Evolutionary conservation across 1,140 invertebrate species (phyloP).

Genomic region (Bathynomus jamesi): DNA sequence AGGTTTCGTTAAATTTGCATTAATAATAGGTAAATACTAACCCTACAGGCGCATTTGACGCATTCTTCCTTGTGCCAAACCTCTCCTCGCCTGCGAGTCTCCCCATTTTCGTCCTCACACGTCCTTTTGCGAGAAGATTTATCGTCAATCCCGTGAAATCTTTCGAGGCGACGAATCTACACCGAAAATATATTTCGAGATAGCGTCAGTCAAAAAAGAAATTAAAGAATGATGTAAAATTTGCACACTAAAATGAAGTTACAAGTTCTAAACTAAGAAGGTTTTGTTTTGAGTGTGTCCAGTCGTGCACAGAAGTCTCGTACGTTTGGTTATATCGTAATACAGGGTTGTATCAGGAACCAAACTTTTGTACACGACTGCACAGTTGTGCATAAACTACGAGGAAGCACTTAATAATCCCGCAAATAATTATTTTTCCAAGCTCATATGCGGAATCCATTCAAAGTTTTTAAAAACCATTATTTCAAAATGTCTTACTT

Average conservation of each 20-base stretch:
- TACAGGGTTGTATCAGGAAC: neutral
- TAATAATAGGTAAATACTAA: slow-evolving; percentile 9
- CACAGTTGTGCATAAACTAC: neutral
- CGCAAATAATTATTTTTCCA: neutral
- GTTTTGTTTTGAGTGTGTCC: neutral
- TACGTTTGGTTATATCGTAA: neutral
- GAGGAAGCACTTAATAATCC: neutral
- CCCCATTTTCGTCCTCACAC: slow-evolving; percentile 18
- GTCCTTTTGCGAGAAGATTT: slow-evolving; percentile 5
- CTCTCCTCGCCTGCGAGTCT: slow-evolving; percentile 14
- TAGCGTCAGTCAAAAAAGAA: neutral
- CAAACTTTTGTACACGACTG: neutral
- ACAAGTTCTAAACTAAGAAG: neutral
- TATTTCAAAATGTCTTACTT: slow-evolving; percentile 15
- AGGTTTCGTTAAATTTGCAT: neutral
- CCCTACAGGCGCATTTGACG: slow-evolving; percentile 27
- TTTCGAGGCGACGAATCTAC: slow-evolving; percentile 8
- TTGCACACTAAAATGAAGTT: neutral
- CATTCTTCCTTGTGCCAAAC: slow-evolving; percentile 23
- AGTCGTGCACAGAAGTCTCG: neutral
- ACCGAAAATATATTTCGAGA: too few species aligned
- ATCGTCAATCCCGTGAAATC: slow-evolving; percentile 6
- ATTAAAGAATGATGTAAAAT: neutral
- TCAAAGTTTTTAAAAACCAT: neutral
- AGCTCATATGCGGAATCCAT: neutral